Conservation (phyloP, 2,113 vertebrate species). For the Micronisus gabar region DNA sequence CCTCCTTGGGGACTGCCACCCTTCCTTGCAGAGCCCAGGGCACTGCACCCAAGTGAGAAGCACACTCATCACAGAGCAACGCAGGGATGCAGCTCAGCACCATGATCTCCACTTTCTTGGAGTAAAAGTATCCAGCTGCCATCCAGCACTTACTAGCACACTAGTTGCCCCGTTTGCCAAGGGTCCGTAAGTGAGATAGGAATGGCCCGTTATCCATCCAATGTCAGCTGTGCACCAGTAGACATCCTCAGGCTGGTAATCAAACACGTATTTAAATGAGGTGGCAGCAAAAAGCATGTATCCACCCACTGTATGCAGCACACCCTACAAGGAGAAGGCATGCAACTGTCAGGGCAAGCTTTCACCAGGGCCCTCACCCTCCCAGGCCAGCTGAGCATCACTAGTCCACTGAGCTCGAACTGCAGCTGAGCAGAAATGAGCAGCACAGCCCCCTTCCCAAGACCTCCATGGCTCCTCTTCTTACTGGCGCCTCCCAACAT, state of each 20-base stretch:
- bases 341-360: neutral
- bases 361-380: neutral
- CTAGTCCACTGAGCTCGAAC: neutral
- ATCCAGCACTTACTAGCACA: slow-evolving; percentile 83
- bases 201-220: slow-evolving; percentile 97
- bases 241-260: slow-evolving; percentile 87
- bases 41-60: neutral
- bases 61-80: accelerated
- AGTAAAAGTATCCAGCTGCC: neutral
- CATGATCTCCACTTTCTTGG: neutral
- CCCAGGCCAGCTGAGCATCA: neutral
- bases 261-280: slow-evolving; percentile 95
- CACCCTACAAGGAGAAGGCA: slow-evolving; percentile 77
- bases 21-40: neutral
- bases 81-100: neutral
- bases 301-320: slow-evolving; percentile 90
- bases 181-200: slow-evolving; percentile 93
- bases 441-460: neutral
- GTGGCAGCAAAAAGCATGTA: slow-evolving; percentile 92
- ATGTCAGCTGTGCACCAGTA: slow-evolving; percentile 99
- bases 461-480: neutral
- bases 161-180: slow-evolving; percentile 92
- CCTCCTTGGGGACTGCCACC: neutral
- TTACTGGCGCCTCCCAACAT: accelerated
- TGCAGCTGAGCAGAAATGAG: neutral